Percentiles rank a stretch among this genome's conserved stretches.
These are phyloP conservation scores for Darevskia mixta DNA, from an alignment of 2,797 vertebrate species.

Conservation along the genomic window DNA sequence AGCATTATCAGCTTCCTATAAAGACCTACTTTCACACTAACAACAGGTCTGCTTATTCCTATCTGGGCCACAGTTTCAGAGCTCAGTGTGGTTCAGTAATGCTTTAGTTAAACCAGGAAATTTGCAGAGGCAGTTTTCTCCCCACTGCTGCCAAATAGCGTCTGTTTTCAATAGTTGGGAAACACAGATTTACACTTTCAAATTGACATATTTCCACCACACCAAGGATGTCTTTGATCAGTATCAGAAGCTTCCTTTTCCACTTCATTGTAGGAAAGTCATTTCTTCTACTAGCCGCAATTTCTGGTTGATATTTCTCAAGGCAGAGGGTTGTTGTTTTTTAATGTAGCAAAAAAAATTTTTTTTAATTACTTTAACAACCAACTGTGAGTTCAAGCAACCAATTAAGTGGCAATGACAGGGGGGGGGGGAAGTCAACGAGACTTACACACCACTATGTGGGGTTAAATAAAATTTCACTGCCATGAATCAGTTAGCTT, in stretches of 20 bases:
- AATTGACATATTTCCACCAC: conserved; percentile 77
- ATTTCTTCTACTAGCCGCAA: conserved; percentile 52
- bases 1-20: conserved; percentile 70
- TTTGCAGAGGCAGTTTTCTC: conserved; percentile 79
- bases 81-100: conserved; percentile 79
- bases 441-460: not conserved
- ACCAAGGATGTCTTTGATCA: conserved; percentile 59
- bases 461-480: not conserved
- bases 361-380: conserved; percentile 26
- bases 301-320: conserved; percentile 45
- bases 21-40: conserved; percentile 68
- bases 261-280: conserved; percentile 24
- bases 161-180: conserved; percentile 83
- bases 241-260: conserved; percentile 62
- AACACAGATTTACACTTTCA: conserved; percentile 82
- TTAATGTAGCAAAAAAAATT: conserved; percentile 24
- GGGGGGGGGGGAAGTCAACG: too few species aligned
- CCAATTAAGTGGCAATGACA: not conserved
- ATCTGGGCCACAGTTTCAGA: conserved; percentile 76
- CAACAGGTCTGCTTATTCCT: conserved; percentile 79
- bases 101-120: conserved; percentile 79
- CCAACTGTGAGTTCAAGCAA: conserved; percentile 15
- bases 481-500: not conserved
- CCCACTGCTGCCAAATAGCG: conserved; percentile 79
- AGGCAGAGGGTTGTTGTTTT: conserved; percentile 46